Evolutionary conservation across 1,140 invertebrate species (phyloP).

Genomic region (Drosophila simulans): DNA sequence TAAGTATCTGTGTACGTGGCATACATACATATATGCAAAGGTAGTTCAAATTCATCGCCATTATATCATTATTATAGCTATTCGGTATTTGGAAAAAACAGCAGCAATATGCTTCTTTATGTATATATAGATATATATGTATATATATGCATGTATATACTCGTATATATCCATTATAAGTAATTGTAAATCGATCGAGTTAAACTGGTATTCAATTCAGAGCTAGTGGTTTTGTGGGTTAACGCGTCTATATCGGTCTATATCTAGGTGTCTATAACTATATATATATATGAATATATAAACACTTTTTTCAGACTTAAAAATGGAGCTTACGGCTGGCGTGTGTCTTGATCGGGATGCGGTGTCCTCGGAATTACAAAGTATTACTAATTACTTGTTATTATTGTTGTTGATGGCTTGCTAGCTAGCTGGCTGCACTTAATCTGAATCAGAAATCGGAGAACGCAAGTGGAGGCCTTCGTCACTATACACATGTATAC

Average conservation of each 20-base stretch:
- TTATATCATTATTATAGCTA: constrained; percentile 25
- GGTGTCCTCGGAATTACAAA: constrained; percentile 43
- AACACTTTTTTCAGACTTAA: constrained; percentile 75
- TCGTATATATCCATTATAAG: constrained; percentile 28
- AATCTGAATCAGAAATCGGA: constrained; percentile 32
- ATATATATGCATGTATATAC: constrained; percentile 24
- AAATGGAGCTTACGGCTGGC: constrained; percentile 65
- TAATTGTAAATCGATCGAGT: constrained; percentile 48
- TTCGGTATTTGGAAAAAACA: constrained; percentile 31
- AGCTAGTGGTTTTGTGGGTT: constrained; percentile 34
- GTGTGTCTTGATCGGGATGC: constrained; percentile 47
- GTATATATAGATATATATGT: constrained; percentile 11
- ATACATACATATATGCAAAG: constrained; percentile 14
- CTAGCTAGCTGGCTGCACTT: constrained; percentile 54
- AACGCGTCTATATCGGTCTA: constrained; percentile 42
- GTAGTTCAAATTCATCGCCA: constrained; percentile 29
- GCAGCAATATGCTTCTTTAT: constrained; percentile 37
- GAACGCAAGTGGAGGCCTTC: constrained; percentile 42
- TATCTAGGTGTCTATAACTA: constrained; percentile 37
- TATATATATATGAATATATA: constrained; percentile 54
- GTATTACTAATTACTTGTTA: constrained; percentile 17
- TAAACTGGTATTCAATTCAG: constrained; percentile 48
- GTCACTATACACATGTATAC: background rate
- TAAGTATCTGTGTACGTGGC: constrained; percentile 7
- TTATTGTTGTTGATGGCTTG: constrained; percentile 39